Percentiles rank a stretch among this genome's conserved stretches.
Evolutionary conservation across 2,888 invertebrate genomes (phyloP).

Genomic region (Pyralis farinalis): DNA sequence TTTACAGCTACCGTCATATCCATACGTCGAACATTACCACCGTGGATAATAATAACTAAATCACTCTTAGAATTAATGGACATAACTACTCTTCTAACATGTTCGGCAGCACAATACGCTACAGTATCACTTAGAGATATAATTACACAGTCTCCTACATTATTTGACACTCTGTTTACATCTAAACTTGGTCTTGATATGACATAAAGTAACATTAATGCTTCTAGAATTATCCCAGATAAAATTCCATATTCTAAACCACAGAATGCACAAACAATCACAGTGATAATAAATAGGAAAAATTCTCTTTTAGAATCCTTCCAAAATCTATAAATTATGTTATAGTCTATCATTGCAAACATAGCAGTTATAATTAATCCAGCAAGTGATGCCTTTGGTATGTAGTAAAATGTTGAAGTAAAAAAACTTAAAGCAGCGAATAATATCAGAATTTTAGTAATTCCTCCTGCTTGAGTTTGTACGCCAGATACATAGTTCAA

Average conservation of each 20-base stretch:
- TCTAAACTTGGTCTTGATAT: conserved; percentile 50
- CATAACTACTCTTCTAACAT: conserved; percentile 43
- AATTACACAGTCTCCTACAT: conserved; percentile 41
- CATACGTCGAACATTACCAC: conserved; percentile 46
- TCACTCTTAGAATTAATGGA: conserved; percentile 24
- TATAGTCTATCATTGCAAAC: conserved; percentile 90
- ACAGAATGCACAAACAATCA: conserved; percentile 39
- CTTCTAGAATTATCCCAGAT: conserved; percentile 52
- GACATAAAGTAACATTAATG: conserved; percentile 48
- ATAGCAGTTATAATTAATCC: conserved; percentile 95
- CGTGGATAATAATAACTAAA: conserved; percentile 51
- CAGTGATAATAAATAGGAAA: conserved; percentile 42
- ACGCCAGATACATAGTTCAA: conserved; percentile 95
- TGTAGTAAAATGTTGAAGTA: conserved; percentile 91
- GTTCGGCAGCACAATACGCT: conserved; percentile 63
- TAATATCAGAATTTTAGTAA: conserved; percentile 87
- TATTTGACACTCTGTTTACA: conserved; percentile 30
- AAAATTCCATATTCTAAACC: conserved; percentile 68
- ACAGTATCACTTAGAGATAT: conserved; percentile 47
- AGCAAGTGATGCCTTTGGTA: conserved; percentile 92
- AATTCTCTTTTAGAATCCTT: conserved; percentile 85
- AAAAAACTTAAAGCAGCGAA: conserved; percentile 89
- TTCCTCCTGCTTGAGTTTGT: conserved; percentile 90
- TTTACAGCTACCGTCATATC: conserved; percentile 66
- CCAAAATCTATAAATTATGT: conserved; percentile 85